phyloP scores from a whole-genome alignment of 2,888 invertebrate species.

The Cephus runcator region DNA sequence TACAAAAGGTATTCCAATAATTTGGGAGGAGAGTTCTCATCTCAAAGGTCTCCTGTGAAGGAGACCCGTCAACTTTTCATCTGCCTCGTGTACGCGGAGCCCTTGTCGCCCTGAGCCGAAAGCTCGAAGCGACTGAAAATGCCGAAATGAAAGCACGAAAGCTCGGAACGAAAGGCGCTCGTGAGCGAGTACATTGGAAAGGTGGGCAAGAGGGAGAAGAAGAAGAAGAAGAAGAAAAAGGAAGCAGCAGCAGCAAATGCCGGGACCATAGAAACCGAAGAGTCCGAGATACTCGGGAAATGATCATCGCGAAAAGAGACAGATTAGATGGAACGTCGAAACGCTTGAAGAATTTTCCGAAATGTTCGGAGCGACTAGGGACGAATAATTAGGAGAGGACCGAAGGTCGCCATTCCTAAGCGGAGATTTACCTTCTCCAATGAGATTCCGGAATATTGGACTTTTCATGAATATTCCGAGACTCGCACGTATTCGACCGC shows the following conservation, averaged over 20 bases:
- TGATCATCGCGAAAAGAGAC: background rate
- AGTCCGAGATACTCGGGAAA: background rate
- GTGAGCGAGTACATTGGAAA: background rate
- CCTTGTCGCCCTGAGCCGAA: background rate
- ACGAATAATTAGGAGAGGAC: background rate
- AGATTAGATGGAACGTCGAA: background rate
- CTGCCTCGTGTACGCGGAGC: background rate
- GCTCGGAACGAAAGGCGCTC: background rate
- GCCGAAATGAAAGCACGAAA: background rate
- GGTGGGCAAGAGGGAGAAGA: background rate
- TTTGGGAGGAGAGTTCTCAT: background rate
- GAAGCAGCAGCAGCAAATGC: background rate
- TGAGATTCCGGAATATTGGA: background rate
- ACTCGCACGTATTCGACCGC: conserved; percentile 22
- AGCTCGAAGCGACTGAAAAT: background rate
- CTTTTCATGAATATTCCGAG: background rate
- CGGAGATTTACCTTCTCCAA: too few relatives aligned
- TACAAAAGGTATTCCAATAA: background rate
- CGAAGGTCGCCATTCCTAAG: too few relatives aligned
- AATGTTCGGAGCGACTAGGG: background rate
- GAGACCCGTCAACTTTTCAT: background rate
- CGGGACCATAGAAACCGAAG: background rate
- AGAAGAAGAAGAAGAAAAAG: background rate
- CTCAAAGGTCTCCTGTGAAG: background rate
- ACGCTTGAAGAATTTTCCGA: background rate